Percentiles rank a stretch among this genome's conserved stretches.
phyloP scores from a whole-genome alignment of 2,113 vertebrate genomes.

The Calidris pugnax region DNA sequence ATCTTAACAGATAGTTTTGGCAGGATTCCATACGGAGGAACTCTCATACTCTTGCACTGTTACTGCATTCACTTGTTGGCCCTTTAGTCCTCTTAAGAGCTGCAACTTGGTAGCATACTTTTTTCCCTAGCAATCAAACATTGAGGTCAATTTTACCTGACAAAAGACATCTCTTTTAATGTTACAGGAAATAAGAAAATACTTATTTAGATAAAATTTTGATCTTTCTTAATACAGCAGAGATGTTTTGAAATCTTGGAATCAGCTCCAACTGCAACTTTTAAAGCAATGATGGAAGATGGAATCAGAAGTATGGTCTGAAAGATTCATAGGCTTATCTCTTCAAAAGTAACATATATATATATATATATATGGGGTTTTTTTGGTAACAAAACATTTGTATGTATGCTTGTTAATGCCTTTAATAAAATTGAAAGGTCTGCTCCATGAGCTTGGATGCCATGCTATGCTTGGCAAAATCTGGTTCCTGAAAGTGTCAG shows the following conservation, averaged over 20 bases:
- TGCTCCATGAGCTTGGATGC: background rate
- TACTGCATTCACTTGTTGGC: background rate
- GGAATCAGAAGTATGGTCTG: background rate
- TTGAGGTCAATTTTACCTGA: background rate
- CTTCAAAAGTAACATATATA: background rate
- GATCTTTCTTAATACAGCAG: background rate
- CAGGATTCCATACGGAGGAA: background rate
- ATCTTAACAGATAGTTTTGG: conserved; percentile 19
- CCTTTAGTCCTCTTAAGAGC: background rate
- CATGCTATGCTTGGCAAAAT: background rate
- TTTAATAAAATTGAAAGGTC: background rate
- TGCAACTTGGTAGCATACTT: background rate
- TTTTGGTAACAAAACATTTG: background rate
- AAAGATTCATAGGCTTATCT: background rate
- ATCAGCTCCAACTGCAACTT: background rate
- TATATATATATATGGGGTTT: background rate
- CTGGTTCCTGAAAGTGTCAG: background rate
- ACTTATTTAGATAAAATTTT: background rate
- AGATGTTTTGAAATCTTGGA: background rate
- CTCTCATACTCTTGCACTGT: background rate
- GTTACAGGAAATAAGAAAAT: background rate
- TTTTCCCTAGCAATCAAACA: background rate
- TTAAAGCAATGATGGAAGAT: background rate
- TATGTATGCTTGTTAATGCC: background rate
- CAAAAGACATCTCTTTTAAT: background rate